These are phyloP conservation scores for Drosophila emarginata DNA, from an alignment of 2,888 invertebrate species.

Conservation along the genomic window DNA sequence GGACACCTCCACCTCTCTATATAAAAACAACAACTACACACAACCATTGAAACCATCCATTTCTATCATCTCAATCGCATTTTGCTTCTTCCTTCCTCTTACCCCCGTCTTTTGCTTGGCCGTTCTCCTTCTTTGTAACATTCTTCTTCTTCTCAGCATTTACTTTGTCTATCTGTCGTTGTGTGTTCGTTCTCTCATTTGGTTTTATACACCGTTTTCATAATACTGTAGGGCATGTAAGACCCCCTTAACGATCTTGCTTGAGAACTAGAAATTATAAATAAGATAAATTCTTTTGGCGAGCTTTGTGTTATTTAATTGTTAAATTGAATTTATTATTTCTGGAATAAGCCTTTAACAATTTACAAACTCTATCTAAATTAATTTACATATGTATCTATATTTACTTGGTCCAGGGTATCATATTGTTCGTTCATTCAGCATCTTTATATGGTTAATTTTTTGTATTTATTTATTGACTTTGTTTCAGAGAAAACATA, in stretches of 20 bases:
- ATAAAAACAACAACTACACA: not conserved
- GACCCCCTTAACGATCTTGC: not conserved
- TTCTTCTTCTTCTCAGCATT: slow-evolving; percentile 28
- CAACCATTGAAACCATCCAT: not conserved
- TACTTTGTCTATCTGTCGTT: slow-evolving; percentile 30
- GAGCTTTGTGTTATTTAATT: too few relatives aligned
- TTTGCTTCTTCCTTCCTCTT: slow-evolving; percentile 3
- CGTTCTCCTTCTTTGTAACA: slow-evolving; percentile 11
- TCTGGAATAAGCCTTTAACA: too few relatives aligned
- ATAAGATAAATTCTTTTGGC: too few relatives aligned
- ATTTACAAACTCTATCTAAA: too few relatives aligned
- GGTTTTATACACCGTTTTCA: slow-evolving; percentile 6
- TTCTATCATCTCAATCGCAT: not conserved
- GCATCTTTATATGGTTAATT: slow-evolving; percentile 2
- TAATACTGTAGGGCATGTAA: not conserved
- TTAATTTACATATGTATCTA: too few relatives aligned
- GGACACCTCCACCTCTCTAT: slow-evolving; percentile 4
- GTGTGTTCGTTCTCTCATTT: not conserved
- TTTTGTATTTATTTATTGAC: slow-evolving; percentile 36
- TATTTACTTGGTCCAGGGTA: not conserved
- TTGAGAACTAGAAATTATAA: not conserved
- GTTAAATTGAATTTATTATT: too few relatives aligned
- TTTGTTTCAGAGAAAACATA: slow-evolving; percentile 37
- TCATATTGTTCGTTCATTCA: not conserved
- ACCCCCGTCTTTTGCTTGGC: not conserved